These are phyloP conservation scores for Carlito syrichta DNA, from an alignment of 2,113 vertebrate genomes.

Conservation along the genomic window DNA sequence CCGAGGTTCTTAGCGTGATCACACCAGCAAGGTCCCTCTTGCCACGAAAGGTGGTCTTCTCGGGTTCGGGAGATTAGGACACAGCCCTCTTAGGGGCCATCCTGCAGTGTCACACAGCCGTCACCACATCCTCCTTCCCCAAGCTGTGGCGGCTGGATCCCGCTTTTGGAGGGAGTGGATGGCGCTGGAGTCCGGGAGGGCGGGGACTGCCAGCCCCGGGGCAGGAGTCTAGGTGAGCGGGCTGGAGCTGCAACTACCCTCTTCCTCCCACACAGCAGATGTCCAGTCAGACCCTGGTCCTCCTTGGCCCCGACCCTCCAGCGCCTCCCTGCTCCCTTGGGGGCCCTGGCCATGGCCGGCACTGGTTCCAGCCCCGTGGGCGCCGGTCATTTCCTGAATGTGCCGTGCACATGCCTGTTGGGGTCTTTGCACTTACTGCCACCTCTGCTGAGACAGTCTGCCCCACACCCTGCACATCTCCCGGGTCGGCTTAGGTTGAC, in stretches of 20 bases:
- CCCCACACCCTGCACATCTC: not conserved
- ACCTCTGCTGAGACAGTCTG: not conserved
- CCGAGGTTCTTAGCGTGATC: not conserved
- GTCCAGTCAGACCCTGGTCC: not conserved
- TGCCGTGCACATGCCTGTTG: not conserved
- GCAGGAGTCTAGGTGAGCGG: not conserved
- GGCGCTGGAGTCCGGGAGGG: not conserved
- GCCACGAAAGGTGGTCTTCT: not conserved
- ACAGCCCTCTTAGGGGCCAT: not conserved
- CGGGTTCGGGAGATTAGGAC: not conserved
- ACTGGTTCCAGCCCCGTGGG: not conserved
- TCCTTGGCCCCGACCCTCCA: not conserved
- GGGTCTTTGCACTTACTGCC: fast-evolving
- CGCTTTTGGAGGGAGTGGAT: fast-evolving
- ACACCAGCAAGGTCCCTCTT: not conserved
- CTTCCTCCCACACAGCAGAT: not conserved
- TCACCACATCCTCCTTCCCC: not conserved
- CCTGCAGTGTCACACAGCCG: too few relatives aligned
- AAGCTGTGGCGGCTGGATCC: not conserved
- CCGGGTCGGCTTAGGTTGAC: fast-evolving
- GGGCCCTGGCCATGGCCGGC: not conserved
- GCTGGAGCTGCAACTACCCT: not conserved
- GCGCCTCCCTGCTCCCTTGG: fast-evolving
- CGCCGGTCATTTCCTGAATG: not conserved
- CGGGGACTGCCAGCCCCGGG: fast-evolving